Percentiles rank a stretch among this genome's conserved stretches.
These are phyloP conservation scores for Oreochromis niloticus DNA, from an alignment of 2,113 vertebrate species.

Conservation along the genomic window DNA sequence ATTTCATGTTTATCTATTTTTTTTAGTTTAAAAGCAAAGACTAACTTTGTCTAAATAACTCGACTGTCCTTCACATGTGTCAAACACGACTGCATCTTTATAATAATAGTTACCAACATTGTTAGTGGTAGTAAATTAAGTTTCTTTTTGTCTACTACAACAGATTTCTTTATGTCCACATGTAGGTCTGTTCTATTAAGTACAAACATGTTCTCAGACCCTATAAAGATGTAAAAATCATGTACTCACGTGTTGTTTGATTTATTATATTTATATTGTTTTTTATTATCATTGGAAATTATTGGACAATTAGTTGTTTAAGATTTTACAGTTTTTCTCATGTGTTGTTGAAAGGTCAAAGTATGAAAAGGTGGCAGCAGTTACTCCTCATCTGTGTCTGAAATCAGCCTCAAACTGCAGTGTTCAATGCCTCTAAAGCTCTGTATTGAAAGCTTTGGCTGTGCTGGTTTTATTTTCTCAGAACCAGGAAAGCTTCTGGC, in stretches of 20 bases:
- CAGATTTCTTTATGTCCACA: not conserved
- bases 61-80: no score
- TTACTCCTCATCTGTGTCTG: not conserved
- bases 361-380: not conserved
- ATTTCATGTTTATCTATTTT: not conserved
- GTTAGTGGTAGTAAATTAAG: not conserved
- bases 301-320: not conserved
- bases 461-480: not conserved
- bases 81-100: accelerated
- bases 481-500: not conserved
- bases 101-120: not conserved
- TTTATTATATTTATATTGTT: not conserved
- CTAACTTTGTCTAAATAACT: not conserved
- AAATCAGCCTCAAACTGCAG: not conserved
- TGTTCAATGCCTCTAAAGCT: not conserved
- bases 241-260: accelerated
- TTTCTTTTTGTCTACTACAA: not conserved
- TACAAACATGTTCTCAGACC: not conserved
- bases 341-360: not conserved
- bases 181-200: not conserved
- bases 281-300: not conserved
- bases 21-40: not conserved
- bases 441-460: not conserved
- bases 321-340: not conserved
- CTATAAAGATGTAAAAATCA: not conserved